Evolutionary conservation across 2,113 vertebrate species (phyloP).

Genomic region (Nanorana parkeri): DNA sequence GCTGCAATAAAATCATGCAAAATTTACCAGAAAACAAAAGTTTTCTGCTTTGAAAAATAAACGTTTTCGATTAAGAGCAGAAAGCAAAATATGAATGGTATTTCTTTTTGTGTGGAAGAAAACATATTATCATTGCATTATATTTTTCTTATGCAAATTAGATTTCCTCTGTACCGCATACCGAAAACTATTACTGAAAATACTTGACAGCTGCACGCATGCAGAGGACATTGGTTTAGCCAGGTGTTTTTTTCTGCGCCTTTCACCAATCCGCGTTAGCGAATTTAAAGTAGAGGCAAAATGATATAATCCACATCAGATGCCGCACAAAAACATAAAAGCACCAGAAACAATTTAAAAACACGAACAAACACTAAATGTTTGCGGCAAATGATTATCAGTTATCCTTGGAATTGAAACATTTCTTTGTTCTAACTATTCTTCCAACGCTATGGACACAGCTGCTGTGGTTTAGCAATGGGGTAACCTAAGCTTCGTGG

Average conservation of each 20-base stretch:
- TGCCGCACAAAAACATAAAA: constrained; percentile 24
- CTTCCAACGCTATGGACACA: neutral
- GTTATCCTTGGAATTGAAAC: neutral
- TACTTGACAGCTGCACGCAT: constrained; percentile 16
- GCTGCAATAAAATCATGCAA: neutral
- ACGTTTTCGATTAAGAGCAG: neutral
- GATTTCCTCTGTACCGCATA: constrained; percentile 1
- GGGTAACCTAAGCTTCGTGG: neutral
- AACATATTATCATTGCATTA: constrained; percentile 8
- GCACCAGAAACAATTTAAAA: constrained; percentile 5
- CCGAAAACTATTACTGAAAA: constrained; percentile 13
- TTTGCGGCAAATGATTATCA: neutral
- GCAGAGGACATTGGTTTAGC: constrained; percentile 20
- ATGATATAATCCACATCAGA: constrained; percentile 29
- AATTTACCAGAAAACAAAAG: neutral
- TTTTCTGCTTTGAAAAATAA: neutral
- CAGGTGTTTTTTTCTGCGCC: constrained; percentile 40
- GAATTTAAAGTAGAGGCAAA: constrained; percentile 22
- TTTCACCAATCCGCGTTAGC: constrained; percentile 13
- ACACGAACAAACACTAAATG: neutral
- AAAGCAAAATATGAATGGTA: constrained; percentile 10
- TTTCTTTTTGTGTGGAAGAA: constrained; percentile 9
- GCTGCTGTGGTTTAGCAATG: neutral
- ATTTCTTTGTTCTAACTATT: neutral
- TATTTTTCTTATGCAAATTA: constrained; percentile 33